Evolutionary conservation across 2,797 vertebrate genomes (phyloP).

Genomic region (Capromys pilorides): DNA sequence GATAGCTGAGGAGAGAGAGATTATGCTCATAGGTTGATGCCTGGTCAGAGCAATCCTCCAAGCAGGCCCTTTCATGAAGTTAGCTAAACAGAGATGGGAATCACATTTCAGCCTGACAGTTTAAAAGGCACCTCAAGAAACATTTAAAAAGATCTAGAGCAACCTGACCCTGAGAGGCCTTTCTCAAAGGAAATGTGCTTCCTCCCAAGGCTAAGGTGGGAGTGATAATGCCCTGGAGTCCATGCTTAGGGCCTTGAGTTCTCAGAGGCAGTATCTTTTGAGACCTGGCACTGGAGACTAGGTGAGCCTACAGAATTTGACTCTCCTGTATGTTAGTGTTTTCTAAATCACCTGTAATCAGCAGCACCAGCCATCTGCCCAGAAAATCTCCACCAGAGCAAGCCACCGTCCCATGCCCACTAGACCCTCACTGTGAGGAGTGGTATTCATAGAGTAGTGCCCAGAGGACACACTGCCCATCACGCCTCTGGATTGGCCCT

Average conservation of each 20-base stretch:
- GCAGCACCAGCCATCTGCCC: neutral
- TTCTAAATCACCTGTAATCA: neutral
- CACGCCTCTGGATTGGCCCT: neutral
- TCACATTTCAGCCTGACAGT: constrained; percentile 59
- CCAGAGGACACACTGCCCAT: neutral
- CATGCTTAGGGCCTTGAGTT: neutral
- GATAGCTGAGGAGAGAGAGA: neutral
- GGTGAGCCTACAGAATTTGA: neutral
- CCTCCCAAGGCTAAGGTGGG: neutral
- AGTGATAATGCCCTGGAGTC: accelerated
- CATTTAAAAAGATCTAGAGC: constrained; percentile 61
- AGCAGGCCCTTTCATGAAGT: neutral
- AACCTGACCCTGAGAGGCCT: constrained; percentile 26
- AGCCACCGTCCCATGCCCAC: neutral
- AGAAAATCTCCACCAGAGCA: accelerated
- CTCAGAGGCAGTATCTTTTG: neutral
- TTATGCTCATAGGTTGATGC: neutral
- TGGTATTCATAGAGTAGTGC: neutral
- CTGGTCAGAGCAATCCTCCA: constrained; percentile 10
- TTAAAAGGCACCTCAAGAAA: constrained; percentile 66
- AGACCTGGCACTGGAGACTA: neutral
- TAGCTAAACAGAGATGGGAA: constrained; percentile 54
- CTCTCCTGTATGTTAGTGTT: neutral
- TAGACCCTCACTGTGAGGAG: neutral
- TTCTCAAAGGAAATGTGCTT: neutral